phyloP scores from a whole-genome alignment of 2,113 vertebrate genomes.

The Apteryx owenii region DNA sequence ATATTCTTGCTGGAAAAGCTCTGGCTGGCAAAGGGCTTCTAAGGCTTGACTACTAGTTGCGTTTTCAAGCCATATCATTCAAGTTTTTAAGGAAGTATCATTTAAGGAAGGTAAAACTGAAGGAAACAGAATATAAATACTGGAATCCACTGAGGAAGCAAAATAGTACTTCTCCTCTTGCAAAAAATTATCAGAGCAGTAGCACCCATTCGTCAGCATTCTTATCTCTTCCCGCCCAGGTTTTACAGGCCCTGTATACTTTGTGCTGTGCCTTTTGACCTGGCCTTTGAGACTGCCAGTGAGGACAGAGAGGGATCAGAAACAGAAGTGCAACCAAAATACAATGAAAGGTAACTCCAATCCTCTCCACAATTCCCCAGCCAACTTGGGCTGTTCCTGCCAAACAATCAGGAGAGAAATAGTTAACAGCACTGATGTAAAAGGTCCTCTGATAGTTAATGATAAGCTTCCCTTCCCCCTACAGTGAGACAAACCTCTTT shows the following conservation, averaged over 20 bases:
- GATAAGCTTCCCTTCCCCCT: neutral
- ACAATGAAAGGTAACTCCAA: neutral
- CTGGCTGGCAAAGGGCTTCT: neutral
- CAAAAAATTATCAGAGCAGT: neutral
- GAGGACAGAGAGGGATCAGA: neutral
- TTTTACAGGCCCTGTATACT: neutral
- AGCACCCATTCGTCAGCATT: neutral
- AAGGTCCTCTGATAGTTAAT: neutral
- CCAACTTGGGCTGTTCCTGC: neutral
- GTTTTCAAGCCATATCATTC: neutral
- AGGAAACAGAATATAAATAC: neutral
- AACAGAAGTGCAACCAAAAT: neutral
- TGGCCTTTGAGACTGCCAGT: neutral
- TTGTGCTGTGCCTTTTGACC: neutral
- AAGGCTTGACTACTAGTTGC: neutral
- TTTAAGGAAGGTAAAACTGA: neutral
- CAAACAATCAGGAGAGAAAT: conserved; percentile 10
- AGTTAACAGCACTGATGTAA: neutral
- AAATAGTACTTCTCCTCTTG: neutral
- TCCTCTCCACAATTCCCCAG: neutral
- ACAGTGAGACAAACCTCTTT: neutral
- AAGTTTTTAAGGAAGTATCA: neutral
- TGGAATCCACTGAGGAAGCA: neutral
- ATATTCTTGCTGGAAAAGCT: neutral
- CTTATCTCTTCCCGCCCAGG: conserved; percentile 1